Base-by-base conservation (phyloP, 1,140 invertebrate species). In the Halotydeus destructor region DNA sequence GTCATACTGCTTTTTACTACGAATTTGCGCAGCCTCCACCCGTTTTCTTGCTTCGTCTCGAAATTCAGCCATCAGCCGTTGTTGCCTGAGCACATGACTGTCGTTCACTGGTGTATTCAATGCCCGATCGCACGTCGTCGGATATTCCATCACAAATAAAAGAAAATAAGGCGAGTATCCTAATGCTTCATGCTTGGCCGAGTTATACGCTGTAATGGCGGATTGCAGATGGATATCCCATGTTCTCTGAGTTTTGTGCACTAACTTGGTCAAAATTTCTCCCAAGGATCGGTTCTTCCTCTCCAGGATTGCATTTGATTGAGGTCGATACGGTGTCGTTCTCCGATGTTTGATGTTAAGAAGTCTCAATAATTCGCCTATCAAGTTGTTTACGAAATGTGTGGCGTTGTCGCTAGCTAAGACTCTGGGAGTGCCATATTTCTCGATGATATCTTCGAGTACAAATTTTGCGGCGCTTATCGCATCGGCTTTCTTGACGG, bases 201-300 rank as follows among this genome's bases (percentile, higher is more conserved):
- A n/a, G 25, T 41, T 41, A 19, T 41, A 41, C 11, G 0, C 57
- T 78, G 9, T 64, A 67, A 43, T 70, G 74, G 47, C 73, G 77
- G 41, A 54, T 72, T n/a, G 66, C 25, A 41, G 5, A 8, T 2
- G 12, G n/a, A 19, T 3, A 9, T n/a, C 12, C 39, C 39, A 41
- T 14, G 30, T 18, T 23, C 3, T 39, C n/a, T 41, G 33, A 8
- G n/a, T n/a, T n/a, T 41, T 30, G 2, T 16, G 3, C 12, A 18
- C 9, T 5, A 30, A 19, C 3, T 26, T 41, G 23, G 26, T 38
- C n/a, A 41, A 4, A 26, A 41, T 41, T 46, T 35, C 21, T 27
- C 30, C 43, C 8, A 44, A 5, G 4, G 43, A 30, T 3, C 23
- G 3, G n/a, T 38, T 44, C 11, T 11, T 26, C 4, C 39, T 5